Evolutionary conservation across 2,888 invertebrate genomes (phyloP).

Genomic region (Tenthredo mesomela): DNA sequence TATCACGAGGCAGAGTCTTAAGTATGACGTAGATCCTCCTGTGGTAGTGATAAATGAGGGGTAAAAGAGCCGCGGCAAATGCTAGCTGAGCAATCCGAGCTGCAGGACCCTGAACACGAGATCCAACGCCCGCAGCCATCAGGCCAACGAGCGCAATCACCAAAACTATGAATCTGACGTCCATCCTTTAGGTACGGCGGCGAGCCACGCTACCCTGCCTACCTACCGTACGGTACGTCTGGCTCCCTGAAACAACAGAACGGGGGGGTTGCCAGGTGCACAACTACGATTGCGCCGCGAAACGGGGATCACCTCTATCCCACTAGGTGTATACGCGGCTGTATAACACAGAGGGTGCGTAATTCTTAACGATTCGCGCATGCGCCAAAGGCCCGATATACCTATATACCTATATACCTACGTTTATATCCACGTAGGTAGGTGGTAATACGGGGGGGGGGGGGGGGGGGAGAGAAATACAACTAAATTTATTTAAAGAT

Average conservation of each 20-base stretch:
- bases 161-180: constrained; percentile 71
- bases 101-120: constrained; percentile 66
- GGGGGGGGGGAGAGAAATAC: neutral
- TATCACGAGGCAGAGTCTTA: constrained; percentile 72
- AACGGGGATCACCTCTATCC: constrained; percentile 15
- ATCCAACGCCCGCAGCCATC: constrained; percentile 70
- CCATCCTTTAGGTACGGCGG: constrained; percentile 65
- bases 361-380: constrained; percentile 51
- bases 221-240: neutral
- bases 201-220: constrained; percentile 25
- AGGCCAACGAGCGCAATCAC: constrained; percentile 69
- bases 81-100: constrained; percentile 69
- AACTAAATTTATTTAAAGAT: neutral
- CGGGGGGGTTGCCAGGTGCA: constrained; percentile 35
- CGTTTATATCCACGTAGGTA: neutral
- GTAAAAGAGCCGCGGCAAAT: constrained; percentile 68
- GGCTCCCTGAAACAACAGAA: constrained; percentile 8
- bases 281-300: constrained; percentile 17
- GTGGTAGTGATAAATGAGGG: constrained; percentile 70
- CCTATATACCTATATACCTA: neutral
- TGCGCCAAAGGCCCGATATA: neutral
- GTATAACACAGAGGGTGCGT: constrained; percentile 40
- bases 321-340: neutral
- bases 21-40: constrained; percentile 72
- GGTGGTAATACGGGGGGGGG: neutral